These are phyloP conservation scores for Cremastinae sp. DNA, from an alignment of 2,888 invertebrate species.

Conservation along the genomic window DNA sequence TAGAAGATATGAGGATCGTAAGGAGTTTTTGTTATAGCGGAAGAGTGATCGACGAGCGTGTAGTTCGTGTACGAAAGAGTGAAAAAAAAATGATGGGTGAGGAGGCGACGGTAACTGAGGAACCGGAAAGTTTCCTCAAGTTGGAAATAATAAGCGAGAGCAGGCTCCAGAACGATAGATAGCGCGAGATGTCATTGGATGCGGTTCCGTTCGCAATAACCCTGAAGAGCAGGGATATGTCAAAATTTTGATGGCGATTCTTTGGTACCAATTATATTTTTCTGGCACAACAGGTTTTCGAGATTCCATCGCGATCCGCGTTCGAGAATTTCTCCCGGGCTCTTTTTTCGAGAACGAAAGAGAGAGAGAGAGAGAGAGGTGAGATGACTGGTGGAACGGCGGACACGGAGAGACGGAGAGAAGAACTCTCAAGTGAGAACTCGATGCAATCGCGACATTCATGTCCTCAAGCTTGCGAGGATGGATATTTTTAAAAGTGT, in stretches of 20 bases:
- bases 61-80: no score
- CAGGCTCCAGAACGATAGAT: not conserved
- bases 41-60: no score
- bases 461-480: constrained; percentile 18
- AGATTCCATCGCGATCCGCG: not conserved
- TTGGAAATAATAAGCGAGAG: no score
- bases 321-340: constrained; percentile 21
- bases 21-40: no score
- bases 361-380: not conserved
- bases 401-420: not conserved
- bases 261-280: constrained; percentile 49
- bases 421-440: constrained; percentile 14
- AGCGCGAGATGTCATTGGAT: constrained; percentile 24
- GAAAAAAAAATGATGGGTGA: no score
- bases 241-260: constrained; percentile 36
- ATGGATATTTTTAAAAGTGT: constrained; percentile 54
- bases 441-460: constrained; percentile 47
- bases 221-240: constrained; percentile 42
- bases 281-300: constrained; percentile 28
- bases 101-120: no score
- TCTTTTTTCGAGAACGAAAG: not conserved
- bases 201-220: constrained; percentile 24
- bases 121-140: no score
- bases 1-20: no score
- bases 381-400: no score